Conservation (phyloP, 2,888 invertebrate species). For the Nomada fucata region DNA sequence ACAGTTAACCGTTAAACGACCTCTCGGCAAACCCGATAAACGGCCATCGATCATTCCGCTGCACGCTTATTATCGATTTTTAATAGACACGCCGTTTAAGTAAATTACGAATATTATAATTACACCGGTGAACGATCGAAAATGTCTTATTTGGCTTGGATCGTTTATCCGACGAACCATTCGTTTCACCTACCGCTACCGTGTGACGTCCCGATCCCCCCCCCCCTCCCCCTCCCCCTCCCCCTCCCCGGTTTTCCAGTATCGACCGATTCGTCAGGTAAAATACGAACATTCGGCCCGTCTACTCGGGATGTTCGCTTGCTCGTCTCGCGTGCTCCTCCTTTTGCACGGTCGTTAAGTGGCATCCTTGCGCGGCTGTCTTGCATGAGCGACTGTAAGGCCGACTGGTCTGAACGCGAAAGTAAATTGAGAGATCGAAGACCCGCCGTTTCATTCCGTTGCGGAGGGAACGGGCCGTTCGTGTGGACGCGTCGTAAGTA, state of each 20-base stretch:
- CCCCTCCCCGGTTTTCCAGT: no score
- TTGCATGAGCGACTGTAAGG: constrained; percentile 1
- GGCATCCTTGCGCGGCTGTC: constrained; percentile 3
- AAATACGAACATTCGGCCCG: neutral
- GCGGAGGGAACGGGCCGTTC: neutral
- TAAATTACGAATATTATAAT: constrained; percentile 38
- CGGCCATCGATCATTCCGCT: constrained; percentile 2
- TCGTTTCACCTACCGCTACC: no score
- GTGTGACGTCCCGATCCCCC: neutral
- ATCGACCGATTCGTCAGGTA: neutral
- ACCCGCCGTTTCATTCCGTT: neutral
- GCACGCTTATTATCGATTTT: constrained; percentile 34
- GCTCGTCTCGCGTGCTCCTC: neutral
- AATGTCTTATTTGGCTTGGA: constrained; percentile 34
- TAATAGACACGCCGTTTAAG: constrained; percentile 27
- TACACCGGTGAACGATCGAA: neutral
- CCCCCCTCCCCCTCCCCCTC: no score
- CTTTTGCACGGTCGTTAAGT: constrained; percentile 12
- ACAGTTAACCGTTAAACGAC: constrained; percentile 36
- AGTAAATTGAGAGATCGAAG: constrained; percentile 35
- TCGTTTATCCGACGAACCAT: neutral
- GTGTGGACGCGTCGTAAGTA: neutral
- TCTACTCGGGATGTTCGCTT: neutral
- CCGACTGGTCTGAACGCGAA: constrained; percentile 14
- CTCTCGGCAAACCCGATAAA: constrained; percentile 16